phyloP scores from a whole-genome alignment of 37 sponge, comb jelly and placozoan species.

The Cliona cf. orientalis region DNA sequence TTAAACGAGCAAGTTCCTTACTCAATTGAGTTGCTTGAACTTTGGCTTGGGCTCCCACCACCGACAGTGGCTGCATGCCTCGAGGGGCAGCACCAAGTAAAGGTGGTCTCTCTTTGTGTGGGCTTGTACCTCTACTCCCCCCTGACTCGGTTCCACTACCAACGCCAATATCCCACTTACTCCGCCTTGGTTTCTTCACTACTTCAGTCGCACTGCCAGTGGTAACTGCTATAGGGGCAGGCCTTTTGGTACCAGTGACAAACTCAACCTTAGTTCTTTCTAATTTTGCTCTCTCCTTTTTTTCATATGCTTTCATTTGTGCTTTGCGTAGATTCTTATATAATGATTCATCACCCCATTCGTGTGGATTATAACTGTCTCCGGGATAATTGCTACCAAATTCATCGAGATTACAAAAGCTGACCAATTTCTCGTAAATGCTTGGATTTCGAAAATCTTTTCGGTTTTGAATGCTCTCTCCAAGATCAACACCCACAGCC shows the following conservation, averaged over 20 bases:
- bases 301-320: conserved; percentile 67
- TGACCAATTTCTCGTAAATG: conserved; percentile 75
- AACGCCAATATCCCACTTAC: conserved; percentile 57
- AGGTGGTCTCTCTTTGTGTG: conserved; percentile 1
- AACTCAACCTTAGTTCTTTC: conserved; percentile 38
- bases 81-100: conserved; percentile 7
- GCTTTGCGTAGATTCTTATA: conserved; percentile 59
- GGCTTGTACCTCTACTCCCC: conserved; percentile 38
- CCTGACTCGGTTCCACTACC: conserved; percentile 31
- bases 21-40: conserved; percentile 43
- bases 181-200: conserved; percentile 37
- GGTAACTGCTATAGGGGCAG: not conserved
- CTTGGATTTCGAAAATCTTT: conserved; percentile 88
- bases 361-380: conserved; percentile 62
- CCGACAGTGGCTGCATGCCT: conserved; percentile 7
- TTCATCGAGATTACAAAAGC: conserved; percentile 69
- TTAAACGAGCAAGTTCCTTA: no score
- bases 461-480: conserved; percentile 40
- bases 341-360: conserved; percentile 63
- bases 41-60: conserved; percentile 51
- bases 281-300: conserved; percentile 71
- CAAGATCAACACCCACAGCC: conserved; percentile 33
- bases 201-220: not conserved
- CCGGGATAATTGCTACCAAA: conserved; percentile 78
- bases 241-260: conserved; percentile 43